Evolutionary conservation across 2,888 invertebrate genomes (phyloP).

Genomic region (Anorthoa munda): DNA sequence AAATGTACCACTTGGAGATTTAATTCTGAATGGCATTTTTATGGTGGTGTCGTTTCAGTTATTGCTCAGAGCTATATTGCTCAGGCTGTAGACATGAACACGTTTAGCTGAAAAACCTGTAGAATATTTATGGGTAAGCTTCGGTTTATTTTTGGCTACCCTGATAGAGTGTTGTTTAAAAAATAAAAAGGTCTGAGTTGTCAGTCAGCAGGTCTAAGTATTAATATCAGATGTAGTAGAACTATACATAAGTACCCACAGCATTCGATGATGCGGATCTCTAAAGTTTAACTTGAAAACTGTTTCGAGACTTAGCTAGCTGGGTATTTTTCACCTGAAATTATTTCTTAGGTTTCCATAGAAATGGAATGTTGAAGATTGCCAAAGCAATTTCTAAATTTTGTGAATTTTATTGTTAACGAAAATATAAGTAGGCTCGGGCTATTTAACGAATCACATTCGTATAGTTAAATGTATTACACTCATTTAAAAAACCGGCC

Average conservation of each 20-base stretch:
- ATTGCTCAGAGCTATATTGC: constrained; percentile 26
- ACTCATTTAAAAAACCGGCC: background rate
- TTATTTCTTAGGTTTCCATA: too few species aligned
- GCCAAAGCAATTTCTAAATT: too few species aligned
- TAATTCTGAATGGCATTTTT: constrained; percentile 52
- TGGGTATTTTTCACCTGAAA: too few species aligned
- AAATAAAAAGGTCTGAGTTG: too few species aligned
- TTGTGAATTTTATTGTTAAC: too few species aligned
- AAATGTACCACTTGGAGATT: constrained; percentile 37
- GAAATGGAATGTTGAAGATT: too few species aligned
- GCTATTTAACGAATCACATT: too few species aligned
- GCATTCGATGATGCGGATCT: background rate
- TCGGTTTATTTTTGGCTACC: background rate
- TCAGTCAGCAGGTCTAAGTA: too few species aligned
- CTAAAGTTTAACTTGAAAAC: background rate
- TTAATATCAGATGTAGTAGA: too few species aligned
- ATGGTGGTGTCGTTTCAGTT: constrained; percentile 37
- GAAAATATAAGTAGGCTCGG: too few species aligned
- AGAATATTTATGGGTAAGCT: background rate
- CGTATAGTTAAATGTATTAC: background rate
- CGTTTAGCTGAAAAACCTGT: constrained; percentile 9
- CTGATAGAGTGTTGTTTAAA: too few species aligned
- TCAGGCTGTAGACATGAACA: constrained; percentile 3
- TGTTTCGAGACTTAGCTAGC: too few species aligned
- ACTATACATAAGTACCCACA: background rate